Base-by-base conservation (phyloP, 2,113 vertebrate genomes). In the Thunnus maccoyii region DNA sequence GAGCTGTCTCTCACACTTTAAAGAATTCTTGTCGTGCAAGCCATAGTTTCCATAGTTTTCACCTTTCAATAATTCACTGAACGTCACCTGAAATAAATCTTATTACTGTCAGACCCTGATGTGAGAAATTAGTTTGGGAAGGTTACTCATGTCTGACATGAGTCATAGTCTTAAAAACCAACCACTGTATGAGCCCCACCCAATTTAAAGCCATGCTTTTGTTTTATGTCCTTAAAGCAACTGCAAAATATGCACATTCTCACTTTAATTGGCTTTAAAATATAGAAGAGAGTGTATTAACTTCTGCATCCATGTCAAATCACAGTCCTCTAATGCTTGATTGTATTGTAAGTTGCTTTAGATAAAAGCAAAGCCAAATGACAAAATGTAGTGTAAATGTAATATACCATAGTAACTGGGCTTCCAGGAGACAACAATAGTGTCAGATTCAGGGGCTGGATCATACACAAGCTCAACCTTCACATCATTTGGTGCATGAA, bases 361-460 rank as follows among this genome's bases (percentile, higher is more conserved):
- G 9, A 41, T 41, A 1, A 41, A 41, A 8, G 7, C 36, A 41
- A 41, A 41, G 36, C 8, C 36, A 41, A 41, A 41, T 41, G 36
- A 9, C 7, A 41, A 36, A 41, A 41, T 9, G 36, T 41, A 41
- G 7, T 8, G 8, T 41, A 41, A 41, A 41, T 41, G 36, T 41
- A 72, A 65, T 81, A 14, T 84, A 96, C 95, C 95, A 17, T 94
- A 94, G 41, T 77, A 62, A 61, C 94, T 95, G 50, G 95, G 95
- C 63, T 56, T 94, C 95, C 95, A 95, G 82, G 94, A 95, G 18
- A 95, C 87, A 12, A 95, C 78, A 0, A 93, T 44, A 0, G 90
- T 87, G 57, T 96, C 95, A 7, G 85, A 86, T 20, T n/a, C 44
- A 3, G 88, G 70, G 61, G 92, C 83, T 10, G 66, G 56, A 41